phyloP scores from a whole-genome alignment of 2,888 invertebrate species.

The Allolobophora icterica region DNA sequence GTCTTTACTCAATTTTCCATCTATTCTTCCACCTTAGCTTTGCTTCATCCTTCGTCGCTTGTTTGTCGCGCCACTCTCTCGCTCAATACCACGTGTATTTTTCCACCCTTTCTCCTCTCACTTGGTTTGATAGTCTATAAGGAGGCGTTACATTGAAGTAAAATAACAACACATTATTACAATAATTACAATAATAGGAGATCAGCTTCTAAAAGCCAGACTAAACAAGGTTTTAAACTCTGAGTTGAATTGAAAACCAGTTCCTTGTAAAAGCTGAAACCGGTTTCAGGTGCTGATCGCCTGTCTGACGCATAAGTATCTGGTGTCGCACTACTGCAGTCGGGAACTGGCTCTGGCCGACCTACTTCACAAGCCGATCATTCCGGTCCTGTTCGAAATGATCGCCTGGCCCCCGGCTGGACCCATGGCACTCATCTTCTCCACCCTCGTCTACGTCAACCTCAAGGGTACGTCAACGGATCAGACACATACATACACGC shows the following conservation, averaged over 20 bases:
- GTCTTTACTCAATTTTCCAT: neutral
- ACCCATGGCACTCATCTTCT: slow-evolving; percentile 65
- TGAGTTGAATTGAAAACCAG: neutral
- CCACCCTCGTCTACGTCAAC: slow-evolving; percentile 66
- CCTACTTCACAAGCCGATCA: slow-evolving; percentile 66
- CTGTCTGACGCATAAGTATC: slow-evolving; percentile 65
- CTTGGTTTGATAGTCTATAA: too few relatives aligned
- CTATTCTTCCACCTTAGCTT: neutral
- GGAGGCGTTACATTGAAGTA: too few relatives aligned
- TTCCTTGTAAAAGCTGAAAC: neutral
- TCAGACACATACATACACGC: too few relatives aligned
- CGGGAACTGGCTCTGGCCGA: slow-evolving; percentile 66
- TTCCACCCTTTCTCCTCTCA: neutral
- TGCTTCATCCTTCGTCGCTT: too few relatives aligned
- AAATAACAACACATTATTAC: neutral
- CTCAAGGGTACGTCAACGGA: slow-evolving; percentile 61
- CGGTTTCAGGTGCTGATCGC: slow-evolving; percentile 59
- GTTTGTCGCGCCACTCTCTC: neutral
- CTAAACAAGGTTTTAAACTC: neutral
- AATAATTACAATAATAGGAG: neutral
- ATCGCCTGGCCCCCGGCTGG: slow-evolving; percentile 68
- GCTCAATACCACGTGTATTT: neutral
- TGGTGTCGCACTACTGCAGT: slow-evolving; percentile 65
- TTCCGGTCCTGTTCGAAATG: slow-evolving; percentile 65
- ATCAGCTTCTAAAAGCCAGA: neutral